phyloP scores from a whole-genome alignment of 2,888 invertebrate genomes.

The Meganola albula region DNA sequence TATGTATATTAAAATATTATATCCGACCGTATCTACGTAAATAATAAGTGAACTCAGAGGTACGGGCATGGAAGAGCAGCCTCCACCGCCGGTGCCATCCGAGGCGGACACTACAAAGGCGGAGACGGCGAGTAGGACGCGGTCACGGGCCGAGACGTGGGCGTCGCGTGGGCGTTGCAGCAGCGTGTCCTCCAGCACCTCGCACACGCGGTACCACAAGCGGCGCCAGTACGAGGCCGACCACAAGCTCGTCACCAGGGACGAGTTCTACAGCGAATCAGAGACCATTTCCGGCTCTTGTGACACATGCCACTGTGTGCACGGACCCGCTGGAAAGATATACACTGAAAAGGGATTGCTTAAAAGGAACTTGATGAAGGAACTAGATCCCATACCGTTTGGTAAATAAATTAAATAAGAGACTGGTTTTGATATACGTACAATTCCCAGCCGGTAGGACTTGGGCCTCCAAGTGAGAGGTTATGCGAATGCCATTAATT shows the following conservation, averaged over 20 bases:
- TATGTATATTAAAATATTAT: too few relatives aligned
- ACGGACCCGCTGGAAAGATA: slow-evolving; percentile 41
- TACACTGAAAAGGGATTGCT: slow-evolving; percentile 45
- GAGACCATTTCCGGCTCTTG: slow-evolving; percentile 51
- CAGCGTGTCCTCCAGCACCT: slow-evolving; percentile 31
- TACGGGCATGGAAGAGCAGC: too few relatives aligned
- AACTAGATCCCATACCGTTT: slow-evolving; percentile 42
- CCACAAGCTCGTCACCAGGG: slow-evolving; percentile 36
- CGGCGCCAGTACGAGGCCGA: slow-evolving; percentile 26
- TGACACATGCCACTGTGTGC: slow-evolving; percentile 44
- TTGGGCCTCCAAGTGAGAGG: too few relatives aligned
- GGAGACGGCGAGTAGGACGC: too few relatives aligned
- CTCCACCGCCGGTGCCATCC: slow-evolving; percentile 7
- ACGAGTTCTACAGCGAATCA: slow-evolving; percentile 38
- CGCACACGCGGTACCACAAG: slow-evolving; percentile 49
- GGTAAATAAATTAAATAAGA: too few relatives aligned
- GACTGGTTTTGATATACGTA: too few relatives aligned
- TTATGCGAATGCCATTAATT: too few relatives aligned
- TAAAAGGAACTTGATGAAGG: slow-evolving; percentile 44
- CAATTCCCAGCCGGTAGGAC: too few relatives aligned
- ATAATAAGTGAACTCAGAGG: too few relatives aligned
- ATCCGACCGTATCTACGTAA: too few relatives aligned
- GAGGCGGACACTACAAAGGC: slow-evolving; percentile 21
- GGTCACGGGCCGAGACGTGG: too few relatives aligned
- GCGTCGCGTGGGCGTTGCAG: neutral